These are phyloP conservation scores for Epinephelus malabaricus DNA, from an alignment of 2,797 vertebrate species.

Conservation along the genomic window DNA sequence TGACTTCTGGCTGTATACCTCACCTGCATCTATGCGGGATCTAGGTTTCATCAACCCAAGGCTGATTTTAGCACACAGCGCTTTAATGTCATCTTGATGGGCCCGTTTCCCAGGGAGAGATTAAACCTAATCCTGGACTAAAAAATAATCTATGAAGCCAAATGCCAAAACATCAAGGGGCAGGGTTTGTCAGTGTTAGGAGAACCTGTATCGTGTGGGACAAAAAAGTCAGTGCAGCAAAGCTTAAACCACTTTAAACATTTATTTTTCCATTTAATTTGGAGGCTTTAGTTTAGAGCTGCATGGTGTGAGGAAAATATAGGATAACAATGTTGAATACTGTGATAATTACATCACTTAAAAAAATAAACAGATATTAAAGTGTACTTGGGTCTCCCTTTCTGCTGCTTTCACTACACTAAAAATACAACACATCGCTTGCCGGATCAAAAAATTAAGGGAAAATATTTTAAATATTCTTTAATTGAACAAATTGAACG, in stretches of 20 bases:
- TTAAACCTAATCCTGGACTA: conserved; percentile 58
- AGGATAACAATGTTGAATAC: too few species aligned
- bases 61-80: conserved; percentile 45
- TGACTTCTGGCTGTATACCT: conserved; percentile 34
- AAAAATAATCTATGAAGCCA: conserved; percentile 51
- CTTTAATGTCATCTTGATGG: conserved; percentile 57
- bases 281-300: neutral
- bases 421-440: too few species aligned
- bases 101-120: conserved; percentile 47
- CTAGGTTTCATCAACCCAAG: conserved; percentile 21
- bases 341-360: too few species aligned
- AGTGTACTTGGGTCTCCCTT: too few species aligned
- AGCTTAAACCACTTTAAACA: neutral
- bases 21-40: conserved; percentile 29
- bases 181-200: conserved; percentile 15
- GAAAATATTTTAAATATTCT: too few species aligned
- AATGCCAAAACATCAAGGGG: conserved; percentile 54
- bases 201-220: neutral
- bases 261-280: neutral
- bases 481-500: too few species aligned
- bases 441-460: too few species aligned
- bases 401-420: too few species aligned
- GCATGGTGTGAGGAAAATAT: too few species aligned
- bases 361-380: too few species aligned
- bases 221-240: neutral